These are phyloP conservation scores for Gambusia affinis DNA, from an alignment of 2,113 vertebrate species.

Conservation along the genomic window DNA sequence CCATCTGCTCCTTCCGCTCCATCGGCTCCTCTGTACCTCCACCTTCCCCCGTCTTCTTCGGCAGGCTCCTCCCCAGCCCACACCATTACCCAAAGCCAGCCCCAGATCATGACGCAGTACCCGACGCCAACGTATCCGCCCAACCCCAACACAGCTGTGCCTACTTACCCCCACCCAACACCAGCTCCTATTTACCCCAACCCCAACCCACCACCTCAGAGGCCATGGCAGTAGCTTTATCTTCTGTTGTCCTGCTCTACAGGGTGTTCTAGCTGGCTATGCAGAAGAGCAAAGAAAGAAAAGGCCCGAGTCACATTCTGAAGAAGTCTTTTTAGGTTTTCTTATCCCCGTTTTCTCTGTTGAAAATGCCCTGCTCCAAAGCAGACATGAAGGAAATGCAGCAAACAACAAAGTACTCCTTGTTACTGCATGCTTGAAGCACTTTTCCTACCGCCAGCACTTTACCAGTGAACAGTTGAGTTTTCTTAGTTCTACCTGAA, in stretches of 20 bases:
- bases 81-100: conserved; percentile 30
- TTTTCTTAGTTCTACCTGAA: conserved; percentile 8
- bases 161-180: conserved; percentile 58
- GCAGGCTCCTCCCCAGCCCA: conserved; percentile 39
- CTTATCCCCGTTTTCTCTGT: conserved; percentile 14
- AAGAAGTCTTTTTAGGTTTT: conserved; percentile 17
- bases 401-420: neutral
- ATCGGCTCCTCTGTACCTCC: conserved; percentile 69
- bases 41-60: conserved; percentile 57
- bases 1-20: conserved; percentile 66
- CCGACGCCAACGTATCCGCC: conserved; percentile 65
- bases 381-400: conserved; percentile 11
- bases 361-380: conserved; percentile 10
- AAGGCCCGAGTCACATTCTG: neutral
- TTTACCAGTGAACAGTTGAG: neutral
- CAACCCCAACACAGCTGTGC: conserved; percentile 49
- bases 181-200: conserved; percentile 70
- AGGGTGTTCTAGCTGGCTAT: neutral
- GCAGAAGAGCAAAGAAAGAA: neutral
- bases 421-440: conserved; percentile 42
- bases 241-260: neutral
- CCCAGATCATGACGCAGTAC: conserved; percentile 55
- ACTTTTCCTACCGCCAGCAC: conserved; percentile 29
- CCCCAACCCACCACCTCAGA: conserved; percentile 65
- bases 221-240: conserved; percentile 69